These are phyloP conservation scores for Karalla daura DNA, from an alignment of 2,797 vertebrate species.

Conservation along the genomic window DNA sequence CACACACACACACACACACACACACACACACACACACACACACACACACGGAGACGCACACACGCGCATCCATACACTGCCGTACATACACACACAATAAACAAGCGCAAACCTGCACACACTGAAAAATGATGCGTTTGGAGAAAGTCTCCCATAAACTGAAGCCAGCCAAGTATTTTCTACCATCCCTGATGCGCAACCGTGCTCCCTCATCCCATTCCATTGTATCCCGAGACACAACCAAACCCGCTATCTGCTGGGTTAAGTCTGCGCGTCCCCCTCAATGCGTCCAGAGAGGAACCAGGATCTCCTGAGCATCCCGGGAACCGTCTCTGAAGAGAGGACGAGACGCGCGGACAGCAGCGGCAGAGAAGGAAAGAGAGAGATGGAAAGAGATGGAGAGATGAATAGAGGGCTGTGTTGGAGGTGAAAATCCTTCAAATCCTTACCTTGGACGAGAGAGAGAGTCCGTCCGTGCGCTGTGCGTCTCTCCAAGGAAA, in stretches of 20 bases:
- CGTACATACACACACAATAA: not conserved
- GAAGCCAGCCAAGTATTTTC: not conserved
- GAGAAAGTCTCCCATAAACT: slow-evolving; percentile 20
- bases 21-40: not conserved
- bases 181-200: slow-evolving; percentile 32
- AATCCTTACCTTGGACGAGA: slow-evolving; percentile 62
- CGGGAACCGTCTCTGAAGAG: slow-evolving; percentile 22
- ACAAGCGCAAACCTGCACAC: not conserved
- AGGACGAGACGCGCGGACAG: not conserved
- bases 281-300: slow-evolving; percentile 17
- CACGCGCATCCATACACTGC: not conserved
- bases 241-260: not conserved
- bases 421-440: slow-evolving; percentile 3
- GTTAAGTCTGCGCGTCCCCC: not conserved
- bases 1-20: not conserved
- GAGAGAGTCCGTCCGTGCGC: slow-evolving; percentile 53
- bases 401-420: slow-evolving; percentile 6
- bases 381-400: not conserved
- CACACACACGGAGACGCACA: not conserved
- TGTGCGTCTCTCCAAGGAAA: slow-evolving; percentile 51
- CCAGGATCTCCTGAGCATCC: slow-evolving; percentile 35
- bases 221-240: not conserved
- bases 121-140: not conserved
- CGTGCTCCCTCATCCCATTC: not conserved
- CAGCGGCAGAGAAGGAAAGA: not conserved